phyloP scores from a whole-genome alignment of 2,888 invertebrate species.

The Oscheius onirici region DNA sequence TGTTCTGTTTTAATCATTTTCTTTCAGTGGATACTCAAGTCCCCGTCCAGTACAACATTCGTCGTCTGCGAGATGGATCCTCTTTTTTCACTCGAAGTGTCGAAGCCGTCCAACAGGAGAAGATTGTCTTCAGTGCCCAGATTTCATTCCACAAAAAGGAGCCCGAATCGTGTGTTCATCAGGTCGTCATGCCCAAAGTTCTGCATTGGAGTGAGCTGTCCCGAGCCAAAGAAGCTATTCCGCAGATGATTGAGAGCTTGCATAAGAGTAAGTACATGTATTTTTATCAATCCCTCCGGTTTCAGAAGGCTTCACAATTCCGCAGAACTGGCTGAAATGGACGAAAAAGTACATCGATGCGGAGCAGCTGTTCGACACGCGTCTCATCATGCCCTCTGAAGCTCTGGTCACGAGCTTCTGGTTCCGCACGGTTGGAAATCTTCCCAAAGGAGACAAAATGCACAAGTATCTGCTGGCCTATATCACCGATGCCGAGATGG shows the following conservation, averaged over 20 bases:
- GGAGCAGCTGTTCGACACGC: neutral
- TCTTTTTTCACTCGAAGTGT: constrained; percentile 64
- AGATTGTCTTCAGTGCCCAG: constrained; percentile 71
- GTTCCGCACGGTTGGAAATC: neutral
- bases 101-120: constrained; percentile 73
- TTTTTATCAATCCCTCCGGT: constrained; percentile 36
- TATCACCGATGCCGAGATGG: constrained; percentile 44
- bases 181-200: constrained; percentile 47
- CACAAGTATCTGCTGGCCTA: constrained; percentile 39
- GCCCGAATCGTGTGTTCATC: constrained; percentile 45
- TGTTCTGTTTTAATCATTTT: too few relatives aligned
- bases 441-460: neutral
- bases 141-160: constrained; percentile 58
- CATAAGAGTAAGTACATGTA: constrained; percentile 32
- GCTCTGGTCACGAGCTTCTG: neutral
- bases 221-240: constrained; percentile 17
- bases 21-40: constrained; percentile 60
- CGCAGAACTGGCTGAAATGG: neutral
- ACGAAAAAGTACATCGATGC: neutral
- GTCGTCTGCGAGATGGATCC: constrained; percentile 72
- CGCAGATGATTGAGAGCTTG: constrained; percentile 38
- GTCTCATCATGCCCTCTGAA: neutral
- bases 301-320: neutral
- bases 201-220: constrained; percentile 40
- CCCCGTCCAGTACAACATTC: constrained; percentile 73